Percentiles rank a stretch among this genome's conserved stretches.
Conservation (phyloP, 2,113 vertebrate species). For the Ophthalmolycus amberensis region DNA sequence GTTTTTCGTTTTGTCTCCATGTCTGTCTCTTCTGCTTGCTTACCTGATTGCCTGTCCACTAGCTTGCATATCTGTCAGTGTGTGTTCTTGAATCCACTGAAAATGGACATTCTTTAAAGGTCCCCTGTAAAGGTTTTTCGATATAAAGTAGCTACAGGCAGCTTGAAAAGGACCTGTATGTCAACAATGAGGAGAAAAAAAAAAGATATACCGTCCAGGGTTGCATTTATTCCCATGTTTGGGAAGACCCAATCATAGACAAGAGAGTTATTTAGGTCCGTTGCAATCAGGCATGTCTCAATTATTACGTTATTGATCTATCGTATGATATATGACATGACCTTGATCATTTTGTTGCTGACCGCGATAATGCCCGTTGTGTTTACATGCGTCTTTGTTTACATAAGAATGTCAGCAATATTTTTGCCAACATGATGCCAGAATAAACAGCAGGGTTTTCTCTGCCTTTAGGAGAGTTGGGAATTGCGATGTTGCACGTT, state of each 20-base stretch:
- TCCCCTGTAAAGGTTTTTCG: conserved; percentile 14
- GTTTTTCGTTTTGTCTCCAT: conserved; percentile 35
- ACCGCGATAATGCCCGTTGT: not conserved
- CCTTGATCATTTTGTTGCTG: not conserved
- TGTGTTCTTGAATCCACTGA: conserved; percentile 12
- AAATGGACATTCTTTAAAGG: conserved; percentile 3
- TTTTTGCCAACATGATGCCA: not conserved
- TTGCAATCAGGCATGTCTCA: not conserved
- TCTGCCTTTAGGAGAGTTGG: not conserved
- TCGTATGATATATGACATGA: not conserved
- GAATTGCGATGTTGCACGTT: not conserved
- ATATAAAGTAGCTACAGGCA: not conserved
- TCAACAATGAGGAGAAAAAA: not conserved
- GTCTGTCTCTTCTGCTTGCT: conserved; percentile 37
- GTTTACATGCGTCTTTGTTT: not conserved
- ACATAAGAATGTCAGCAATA: not conserved
- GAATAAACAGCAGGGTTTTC: not conserved
- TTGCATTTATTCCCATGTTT: not conserved
- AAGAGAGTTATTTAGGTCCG: not conserved
- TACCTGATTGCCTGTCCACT: conserved; percentile 44
- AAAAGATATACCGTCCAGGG: not conserved
- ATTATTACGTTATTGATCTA: not conserved
- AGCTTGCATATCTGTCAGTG: conserved; percentile 40
- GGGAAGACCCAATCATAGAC: not conserved
- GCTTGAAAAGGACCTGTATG: not conserved